phyloP scores from a whole-genome alignment of 2,113 vertebrate species.

The Pomatorhinus ruficollis region DNA sequence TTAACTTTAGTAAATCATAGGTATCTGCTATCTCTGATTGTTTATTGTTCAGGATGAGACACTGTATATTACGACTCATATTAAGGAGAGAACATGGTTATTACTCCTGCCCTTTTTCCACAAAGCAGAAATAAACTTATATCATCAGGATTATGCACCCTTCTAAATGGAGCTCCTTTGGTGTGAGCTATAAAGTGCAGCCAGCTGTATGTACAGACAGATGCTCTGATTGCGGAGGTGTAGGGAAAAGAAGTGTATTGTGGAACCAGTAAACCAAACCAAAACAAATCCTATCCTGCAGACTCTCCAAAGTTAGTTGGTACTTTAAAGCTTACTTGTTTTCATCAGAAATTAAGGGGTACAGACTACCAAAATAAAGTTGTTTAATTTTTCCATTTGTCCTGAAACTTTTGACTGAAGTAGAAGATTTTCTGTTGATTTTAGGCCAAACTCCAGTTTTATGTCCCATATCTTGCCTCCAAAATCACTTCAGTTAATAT shows the following conservation, averaged over 20 bases:
- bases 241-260: neutral
- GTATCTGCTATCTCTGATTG: neutral
- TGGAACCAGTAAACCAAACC: neutral
- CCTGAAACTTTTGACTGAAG: neutral
- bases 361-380: neutral
- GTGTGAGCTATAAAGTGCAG: neutral
- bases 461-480: neutral
- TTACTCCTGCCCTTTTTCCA: neutral
- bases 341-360: neutral
- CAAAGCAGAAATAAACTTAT: neutral
- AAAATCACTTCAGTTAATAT: neutral
- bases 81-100: neutral
- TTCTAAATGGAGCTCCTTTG: neutral
- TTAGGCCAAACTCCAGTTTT: neutral
- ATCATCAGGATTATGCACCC: neutral
- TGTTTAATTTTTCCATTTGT: neutral
- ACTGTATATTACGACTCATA: neutral
- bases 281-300: neutral
- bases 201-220: neutral
- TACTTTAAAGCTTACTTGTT: neutral
- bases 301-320: neutral
- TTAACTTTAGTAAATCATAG: conserved; percentile 46
- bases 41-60: neutral
- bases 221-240: neutral
- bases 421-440: neutral